Evolutionary conservation across 1,140 invertebrate species (phyloP), one percentile per base, ranked within the genome.

Genomic region (Platorchestia sp.): DNA sequence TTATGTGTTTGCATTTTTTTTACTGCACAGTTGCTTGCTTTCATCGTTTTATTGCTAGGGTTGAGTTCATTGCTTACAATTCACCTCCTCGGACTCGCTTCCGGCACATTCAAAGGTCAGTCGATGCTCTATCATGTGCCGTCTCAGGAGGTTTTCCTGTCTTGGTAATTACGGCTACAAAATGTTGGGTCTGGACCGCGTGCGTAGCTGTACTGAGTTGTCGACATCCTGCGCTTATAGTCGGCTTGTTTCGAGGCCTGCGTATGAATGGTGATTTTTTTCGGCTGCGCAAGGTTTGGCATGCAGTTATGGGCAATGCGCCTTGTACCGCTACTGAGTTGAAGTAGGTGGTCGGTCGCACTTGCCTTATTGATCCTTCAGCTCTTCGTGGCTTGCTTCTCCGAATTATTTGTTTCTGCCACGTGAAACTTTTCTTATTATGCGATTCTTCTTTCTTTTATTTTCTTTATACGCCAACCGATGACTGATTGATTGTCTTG

Each of bases 121-220:
- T 89, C 87, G n/a, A 44, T 89, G 87, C 87, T 89, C 87, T 89
- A 89, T 89, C 87, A 89, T 41, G 87, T 44, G 87, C 87, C 43
- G 22, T 44, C 87, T 41, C 5, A 42, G 41, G 87, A 89, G n/a
- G n/a, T 42, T 89, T 89, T 89, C 87, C 43, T 89, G 43, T 89
- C 27, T 43, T 42, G 3, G 43, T 89, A 89, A 89, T 89, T 41
- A 44, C 87, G 87, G 7, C 87, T 89, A 42, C 41, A 89, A 89
- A 75, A 89, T 89, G 41, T 36, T 27, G 41, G 87, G 87, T 44
- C 87, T 44, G 36, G 43, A 44, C 87, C 43, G 14, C 87, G 41
- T 89, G 14, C 87, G 41, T 89, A 89, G 87, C 87, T 89, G 87
- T 89, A 42, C 43, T 10, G 43, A 89, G 87, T 42, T 44, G 87